A percentile compares a stretch with the other conserved stretches of the same genome.
Conservation (phyloP, 1,140 invertebrate species). For the Cyclina sinensis region DNA sequence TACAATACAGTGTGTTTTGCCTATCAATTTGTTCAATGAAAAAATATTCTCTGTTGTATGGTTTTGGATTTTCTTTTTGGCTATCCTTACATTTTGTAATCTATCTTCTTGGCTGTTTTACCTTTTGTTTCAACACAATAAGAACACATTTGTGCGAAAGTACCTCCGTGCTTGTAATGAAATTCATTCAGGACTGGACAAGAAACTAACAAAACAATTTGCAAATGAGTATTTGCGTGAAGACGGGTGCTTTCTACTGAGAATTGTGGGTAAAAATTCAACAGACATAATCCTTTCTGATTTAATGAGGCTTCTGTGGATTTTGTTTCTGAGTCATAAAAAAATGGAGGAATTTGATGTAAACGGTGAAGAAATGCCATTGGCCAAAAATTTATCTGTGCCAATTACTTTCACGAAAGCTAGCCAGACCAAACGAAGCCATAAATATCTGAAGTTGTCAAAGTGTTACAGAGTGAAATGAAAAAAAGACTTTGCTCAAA, state of each 20-base stretch:
- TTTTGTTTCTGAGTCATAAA: conserved; percentile 58
- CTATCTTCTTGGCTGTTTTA: conserved; percentile 81
- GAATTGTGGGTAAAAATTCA: conserved; percentile 81
- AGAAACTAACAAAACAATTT: conserved; percentile 67
- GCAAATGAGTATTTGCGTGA: conserved; percentile 71
- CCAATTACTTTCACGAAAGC: neutral
- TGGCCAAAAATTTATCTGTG: neutral
- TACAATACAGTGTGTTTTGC: conserved; percentile 87
- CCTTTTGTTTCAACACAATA: conserved; percentile 73
- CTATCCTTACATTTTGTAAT: conserved; percentile 84
- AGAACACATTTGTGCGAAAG: conserved; percentile 82
- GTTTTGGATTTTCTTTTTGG: conserved; percentile 81
- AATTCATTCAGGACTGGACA: conserved; percentile 59
- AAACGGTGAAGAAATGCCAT: neutral
- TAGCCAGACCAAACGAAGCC: neutral
- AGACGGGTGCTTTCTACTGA: conserved; percentile 79
- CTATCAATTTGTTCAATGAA: conserved; percentile 88
- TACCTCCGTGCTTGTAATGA: conserved; percentile 79
- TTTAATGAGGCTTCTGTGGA: conserved; percentile 81
- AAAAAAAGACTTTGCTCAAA: too few species aligned
- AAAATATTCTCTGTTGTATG: conserved; percentile 87
- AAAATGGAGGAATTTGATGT: neutral
- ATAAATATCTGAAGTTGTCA: neutral
- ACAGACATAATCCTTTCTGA: conserved; percentile 82
- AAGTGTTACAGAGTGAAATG: too few species aligned